Base-by-base conservation (phyloP, 2,888 invertebrate species). In the Sesamia inferens region DNA sequence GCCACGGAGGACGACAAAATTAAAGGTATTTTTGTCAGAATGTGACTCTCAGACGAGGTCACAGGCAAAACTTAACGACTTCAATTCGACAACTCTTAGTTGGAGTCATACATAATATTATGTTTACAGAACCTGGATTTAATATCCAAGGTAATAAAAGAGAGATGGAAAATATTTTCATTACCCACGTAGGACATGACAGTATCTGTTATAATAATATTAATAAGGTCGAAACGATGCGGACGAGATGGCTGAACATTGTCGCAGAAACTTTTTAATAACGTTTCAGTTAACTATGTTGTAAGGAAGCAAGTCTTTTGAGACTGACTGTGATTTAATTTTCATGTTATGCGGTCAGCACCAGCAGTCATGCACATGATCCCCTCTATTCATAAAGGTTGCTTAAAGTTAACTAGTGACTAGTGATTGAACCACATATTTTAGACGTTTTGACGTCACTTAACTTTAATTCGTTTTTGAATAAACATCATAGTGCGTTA, bases 161-260 rank as follows among this genome's bases (percentile, higher is more conserved):
- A 89, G 90, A 91, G 92, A 93, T 93, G 92, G 92, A 93, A 94
- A 94, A 94, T 93, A 93, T 94, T 94, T 94, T 94, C 94, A 94
- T 94, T 93, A 92, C 92, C 85, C 87, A 87, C 88, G 54, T 86
- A 87, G 90, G 91, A 91, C 92, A 89, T 82, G 92, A 88, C 90
- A 90, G 86, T 87, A 87, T 85, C 85, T 86, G 86, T 87, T 88
- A 88, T 88, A 88, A 89, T 68, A n/a, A 76, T 76, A 74, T 42
- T 74, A 73, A 44, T 61, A 73, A 47, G 89, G 89, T 90, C 84
- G 13, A n/a, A 48, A 66, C 58, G 81, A 61, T 55, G 22, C 82
- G 82, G 55, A 76, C 51, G 68, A 84, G 82, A 76, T 77, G 81
- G 82, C 86, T 87, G 87, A 88, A 89, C 86, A 83, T 82, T 85